These are phyloP conservation scores for Symphodus melops DNA, from an alignment of 2,113 vertebrate genomes.

Conservation along the genomic window DNA sequence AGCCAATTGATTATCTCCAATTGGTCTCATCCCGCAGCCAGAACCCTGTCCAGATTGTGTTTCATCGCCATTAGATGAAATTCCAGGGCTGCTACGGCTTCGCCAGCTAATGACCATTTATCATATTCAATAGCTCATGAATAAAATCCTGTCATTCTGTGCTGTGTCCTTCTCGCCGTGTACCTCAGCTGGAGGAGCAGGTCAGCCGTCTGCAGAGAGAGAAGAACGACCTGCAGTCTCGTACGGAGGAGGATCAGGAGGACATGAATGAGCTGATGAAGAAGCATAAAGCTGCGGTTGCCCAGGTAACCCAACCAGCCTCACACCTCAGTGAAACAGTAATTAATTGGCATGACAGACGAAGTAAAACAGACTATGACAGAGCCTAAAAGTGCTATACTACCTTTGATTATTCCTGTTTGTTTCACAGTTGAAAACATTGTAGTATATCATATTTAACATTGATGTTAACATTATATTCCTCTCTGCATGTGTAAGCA, in stretches of 20 bases:
- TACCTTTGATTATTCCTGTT: background rate
- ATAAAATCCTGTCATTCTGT: conserved; percentile 61
- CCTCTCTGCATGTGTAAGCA: conserved; percentile 17
- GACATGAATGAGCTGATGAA: conserved; percentile 99
- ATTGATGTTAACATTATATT: conserved; percentile 3
- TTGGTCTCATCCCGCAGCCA: conserved; percentile 74
- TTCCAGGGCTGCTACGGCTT: conserved; percentile 58
- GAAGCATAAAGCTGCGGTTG: conserved; percentile 96
- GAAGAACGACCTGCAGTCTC: conserved; percentile 96
- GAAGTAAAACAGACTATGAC: background rate
- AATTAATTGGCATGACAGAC: background rate
- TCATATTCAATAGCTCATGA: conserved; percentile 76
- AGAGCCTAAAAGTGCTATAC: background rate
- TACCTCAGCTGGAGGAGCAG: conserved; percentile 94
- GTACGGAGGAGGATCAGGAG: conserved; percentile 97
- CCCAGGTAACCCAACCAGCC: conserved; percentile 85
- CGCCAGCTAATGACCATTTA: conserved; percentile 74
- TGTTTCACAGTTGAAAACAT: background rate
- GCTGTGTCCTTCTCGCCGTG: conserved; percentile 30
- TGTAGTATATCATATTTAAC: background rate
- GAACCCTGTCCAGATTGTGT: conserved; percentile 66
- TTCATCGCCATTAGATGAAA: conserved; percentile 72
- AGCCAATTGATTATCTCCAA: conserved; percentile 81
- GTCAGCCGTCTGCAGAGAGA: conserved; percentile 95
- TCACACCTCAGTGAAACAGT: background rate